Evolutionary conservation across 2,113 vertebrate genomes (phyloP), one percentile per base, ranked within the genome.

Genomic region (Collichthys lucidus): DNA sequence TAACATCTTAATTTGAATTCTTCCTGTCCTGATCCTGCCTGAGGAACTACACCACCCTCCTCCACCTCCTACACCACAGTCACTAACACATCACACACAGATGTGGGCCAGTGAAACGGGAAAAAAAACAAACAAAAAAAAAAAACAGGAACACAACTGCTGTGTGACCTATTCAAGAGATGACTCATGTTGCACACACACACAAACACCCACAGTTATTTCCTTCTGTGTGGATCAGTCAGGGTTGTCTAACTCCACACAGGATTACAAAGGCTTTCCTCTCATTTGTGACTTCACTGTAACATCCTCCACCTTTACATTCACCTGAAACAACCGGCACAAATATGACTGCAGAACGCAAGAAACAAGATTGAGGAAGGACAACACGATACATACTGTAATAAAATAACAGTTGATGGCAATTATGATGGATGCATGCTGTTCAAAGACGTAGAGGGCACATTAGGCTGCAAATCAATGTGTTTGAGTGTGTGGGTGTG

Each of bases 11-110:
- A 0, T 56, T 77, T 65, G 16, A 16, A 10, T 31, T 35, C 16
- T 11, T 55, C 22, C 12, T 56, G 11, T 55, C 35, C 17, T 22
- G 62, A 55, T 52, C 52, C 62, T 22, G 66, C 76, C 60, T 42
- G 68, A 70, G 66, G 59, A 79, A 12, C 22, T 47, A 35, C 20
- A 46, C 24, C 75, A 66, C 61, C 73, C 82, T 59, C 52, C 2
- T 84, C 72, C 35, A 16, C 52, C 2, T 84, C 72, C 40, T n/a
- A 44, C 68, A 67, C 55, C 11, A 22, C 57, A 20, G n/a, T 70
- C 77, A 62, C 65, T 49, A 8, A n/a, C 82, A 82, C 75, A 53
- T 74, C 70, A 69, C 77, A 84, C 64, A 52, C 77, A 85, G 65
- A 82, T 71, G 71, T 80, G 69, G 66, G 62, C 69, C 69, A 76